These are phyloP conservation scores for Notodonta dromedarius DNA, from an alignment of 2,888 invertebrate genomes.

Conservation along the genomic window DNA sequence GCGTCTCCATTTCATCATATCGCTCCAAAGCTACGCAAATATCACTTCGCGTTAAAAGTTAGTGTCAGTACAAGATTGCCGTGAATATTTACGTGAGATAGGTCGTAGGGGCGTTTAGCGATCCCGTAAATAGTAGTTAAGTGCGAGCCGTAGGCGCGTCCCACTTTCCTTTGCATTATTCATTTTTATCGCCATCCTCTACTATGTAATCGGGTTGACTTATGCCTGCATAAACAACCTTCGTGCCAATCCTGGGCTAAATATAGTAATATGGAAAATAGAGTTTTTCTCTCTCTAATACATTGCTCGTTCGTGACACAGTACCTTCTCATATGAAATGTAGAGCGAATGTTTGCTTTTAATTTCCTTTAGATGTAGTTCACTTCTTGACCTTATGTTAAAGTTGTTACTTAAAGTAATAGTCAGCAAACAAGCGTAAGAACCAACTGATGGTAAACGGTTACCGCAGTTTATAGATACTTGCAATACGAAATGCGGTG, in stretches of 20 bases:
- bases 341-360: too few relatives aligned
- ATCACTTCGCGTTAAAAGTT: neutral
- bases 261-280: conserved; percentile 25
- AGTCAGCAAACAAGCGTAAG: too few relatives aligned
- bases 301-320: conserved; percentile 21
- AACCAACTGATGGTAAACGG: too few relatives aligned
- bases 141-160: conserved; percentile 5
- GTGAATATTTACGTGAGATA: conserved; percentile 4
- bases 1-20: neutral
- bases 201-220: neutral
- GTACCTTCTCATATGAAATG: conserved; percentile 9
- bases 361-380: too few relatives aligned
- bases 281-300: conserved; percentile 13
- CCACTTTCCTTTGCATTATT: conserved; percentile 19
- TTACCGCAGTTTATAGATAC: too few relatives aligned
- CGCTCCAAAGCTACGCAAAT: neutral
- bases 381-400: too few relatives aligned
- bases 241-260: conserved; percentile 15
- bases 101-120: conserved; percentile 10
- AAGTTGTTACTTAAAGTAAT: too few relatives aligned
- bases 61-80: conserved; percentile 5
- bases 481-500: too few relatives aligned
- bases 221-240: neutral
- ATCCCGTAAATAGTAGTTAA: conserved; percentile 9
- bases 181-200: conserved; percentile 12